These are phyloP conservation scores for Thrips palmi DNA, from an alignment of 1,140 invertebrate genomes.

Conservation along the genomic window DNA sequence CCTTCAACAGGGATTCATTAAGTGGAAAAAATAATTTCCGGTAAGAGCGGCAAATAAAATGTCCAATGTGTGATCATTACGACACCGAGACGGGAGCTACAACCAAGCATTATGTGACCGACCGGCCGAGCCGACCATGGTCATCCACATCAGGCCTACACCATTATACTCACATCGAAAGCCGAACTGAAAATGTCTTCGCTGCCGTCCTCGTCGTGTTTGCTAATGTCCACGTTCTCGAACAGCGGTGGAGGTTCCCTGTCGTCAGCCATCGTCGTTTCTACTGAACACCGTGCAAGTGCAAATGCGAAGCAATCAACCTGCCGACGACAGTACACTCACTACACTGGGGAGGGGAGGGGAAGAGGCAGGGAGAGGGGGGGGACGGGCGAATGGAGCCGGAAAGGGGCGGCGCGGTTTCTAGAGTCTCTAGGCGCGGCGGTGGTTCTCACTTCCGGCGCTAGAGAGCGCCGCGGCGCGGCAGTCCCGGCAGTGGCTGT, in stretches of 20 bases:
- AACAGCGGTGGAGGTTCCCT: conserved; percentile 46
- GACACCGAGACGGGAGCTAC: conserved; percentile 17
- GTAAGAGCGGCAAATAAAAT: conserved; percentile 8
- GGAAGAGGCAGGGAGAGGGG: too few relatives aligned
- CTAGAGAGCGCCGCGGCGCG: too few relatives aligned
- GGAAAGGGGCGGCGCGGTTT: too few relatives aligned
- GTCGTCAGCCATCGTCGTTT: conserved; percentile 46
- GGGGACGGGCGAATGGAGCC: too few relatives aligned
- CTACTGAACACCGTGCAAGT: too few relatives aligned
- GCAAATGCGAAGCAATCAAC: too few relatives aligned
- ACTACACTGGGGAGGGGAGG: too few relatives aligned
- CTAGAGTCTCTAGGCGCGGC: too few relatives aligned
- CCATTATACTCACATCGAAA: conserved; percentile 38
- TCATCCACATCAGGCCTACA: conserved; percentile 7
- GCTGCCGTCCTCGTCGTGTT: conserved; percentile 48
- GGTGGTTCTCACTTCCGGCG: too few relatives aligned
- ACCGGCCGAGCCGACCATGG: conserved; percentile 5
- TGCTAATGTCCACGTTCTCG: conserved; percentile 42
- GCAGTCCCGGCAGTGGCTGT: too few relatives aligned
- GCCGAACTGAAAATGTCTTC: conserved; percentile 63
- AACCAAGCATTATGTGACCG: conserved; percentile 17
- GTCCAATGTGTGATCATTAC: conserved; percentile 16
- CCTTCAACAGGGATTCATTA: conserved; percentile 13
- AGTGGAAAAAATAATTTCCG: conserved; percentile 11
- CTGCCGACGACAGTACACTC: too few relatives aligned